A percentile compares a stretch with the other conserved stretches of the same genome.
phyloP scores from a whole-genome alignment of 2,113 vertebrate genomes.

The Hypocryptadius cinnamomeus region DNA sequence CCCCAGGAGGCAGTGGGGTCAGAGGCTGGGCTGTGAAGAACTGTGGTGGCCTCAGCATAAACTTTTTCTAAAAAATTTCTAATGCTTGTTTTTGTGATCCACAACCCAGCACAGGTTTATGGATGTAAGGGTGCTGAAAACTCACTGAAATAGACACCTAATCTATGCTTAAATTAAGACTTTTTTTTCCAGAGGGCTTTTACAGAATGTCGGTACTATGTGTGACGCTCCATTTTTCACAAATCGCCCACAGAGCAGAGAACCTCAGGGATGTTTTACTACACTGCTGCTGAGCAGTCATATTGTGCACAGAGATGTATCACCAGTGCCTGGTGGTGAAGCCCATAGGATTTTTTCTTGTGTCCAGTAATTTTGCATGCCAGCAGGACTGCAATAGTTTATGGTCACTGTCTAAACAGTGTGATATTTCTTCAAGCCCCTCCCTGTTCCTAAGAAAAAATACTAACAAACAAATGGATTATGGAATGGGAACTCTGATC shows the following conservation, averaged over 20 bases:
- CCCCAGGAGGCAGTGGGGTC: background rate
- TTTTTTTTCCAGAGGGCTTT: background rate
- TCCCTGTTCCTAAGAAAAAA: background rate
- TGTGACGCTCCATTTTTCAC: background rate
- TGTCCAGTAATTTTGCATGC: background rate
- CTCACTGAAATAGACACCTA: background rate
- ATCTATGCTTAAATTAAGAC: background rate
- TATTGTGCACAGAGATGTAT: background rate
- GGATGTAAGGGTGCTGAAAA: background rate
- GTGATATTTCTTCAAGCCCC: background rate
- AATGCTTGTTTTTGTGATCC: background rate
- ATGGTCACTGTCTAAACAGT: background rate
- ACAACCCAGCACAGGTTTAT: background rate
- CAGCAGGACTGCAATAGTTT: background rate
- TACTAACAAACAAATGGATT: background rate
- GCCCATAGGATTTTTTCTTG: background rate
- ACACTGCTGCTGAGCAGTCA: background rate
- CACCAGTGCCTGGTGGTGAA: background rate
- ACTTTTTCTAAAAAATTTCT: background rate
- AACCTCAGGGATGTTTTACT: background rate
- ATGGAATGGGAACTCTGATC: background rate
- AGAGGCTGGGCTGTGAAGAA: background rate
- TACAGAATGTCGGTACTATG: background rate
- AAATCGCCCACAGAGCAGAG: background rate
- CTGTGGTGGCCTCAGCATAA: background rate